These are phyloP conservation scores for Triplophysa rosa DNA, from an alignment of 2,113 vertebrate species.

Conservation along the genomic window DNA sequence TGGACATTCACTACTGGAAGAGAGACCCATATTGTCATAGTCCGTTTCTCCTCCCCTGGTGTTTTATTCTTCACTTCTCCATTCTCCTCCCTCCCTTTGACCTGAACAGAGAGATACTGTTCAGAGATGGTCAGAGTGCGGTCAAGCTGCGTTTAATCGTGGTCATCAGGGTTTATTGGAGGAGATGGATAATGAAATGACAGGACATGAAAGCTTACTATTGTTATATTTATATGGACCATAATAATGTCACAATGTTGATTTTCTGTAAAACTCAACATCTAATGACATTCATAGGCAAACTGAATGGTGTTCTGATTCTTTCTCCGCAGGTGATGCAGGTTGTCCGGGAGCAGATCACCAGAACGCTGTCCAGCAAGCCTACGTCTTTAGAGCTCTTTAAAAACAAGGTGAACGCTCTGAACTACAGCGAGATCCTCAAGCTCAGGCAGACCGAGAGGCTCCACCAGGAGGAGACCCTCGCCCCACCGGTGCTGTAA, in stretches of 20 bases:
- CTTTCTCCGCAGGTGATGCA: conserved; percentile 84
- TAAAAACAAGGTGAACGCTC: conserved; percentile 85
- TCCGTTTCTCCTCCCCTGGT: conserved; percentile 31
- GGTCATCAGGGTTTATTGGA: conserved; percentile 6
- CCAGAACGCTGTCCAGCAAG: conserved; percentile 85
- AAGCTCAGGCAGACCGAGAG: conserved; percentile 92
- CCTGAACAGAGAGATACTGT: conserved; percentile 15
- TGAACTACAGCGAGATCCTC: conserved; percentile 95
- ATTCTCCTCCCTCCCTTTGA: conserved; percentile 23
- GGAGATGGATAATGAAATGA: not conserved
- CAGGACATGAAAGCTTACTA: not conserved
- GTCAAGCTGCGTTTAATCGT: conserved; percentile 28
- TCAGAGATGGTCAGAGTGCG: conserved; percentile 8
- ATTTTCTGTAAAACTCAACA: too few relatives aligned
- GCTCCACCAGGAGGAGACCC: conserved; percentile 91
- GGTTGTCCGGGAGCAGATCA: conserved; percentile 97
- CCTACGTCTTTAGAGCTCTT: conserved; percentile 95
- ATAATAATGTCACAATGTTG: not conserved
- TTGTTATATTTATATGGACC: not conserved
- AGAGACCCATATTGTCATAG: conserved; percentile 8
- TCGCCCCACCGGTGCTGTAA: conserved; percentile 92
- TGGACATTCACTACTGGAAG: not conserved
- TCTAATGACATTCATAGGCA: not conserved
- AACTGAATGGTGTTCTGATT: not conserved
- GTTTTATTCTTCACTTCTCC: conserved; percentile 3